Percentiles rank a stretch among this genome's conserved stretches.
These are phyloP conservation scores for Onthophagus taurus DNA, from an alignment of 1,140 invertebrate species.

Conservation along the genomic window DNA sequence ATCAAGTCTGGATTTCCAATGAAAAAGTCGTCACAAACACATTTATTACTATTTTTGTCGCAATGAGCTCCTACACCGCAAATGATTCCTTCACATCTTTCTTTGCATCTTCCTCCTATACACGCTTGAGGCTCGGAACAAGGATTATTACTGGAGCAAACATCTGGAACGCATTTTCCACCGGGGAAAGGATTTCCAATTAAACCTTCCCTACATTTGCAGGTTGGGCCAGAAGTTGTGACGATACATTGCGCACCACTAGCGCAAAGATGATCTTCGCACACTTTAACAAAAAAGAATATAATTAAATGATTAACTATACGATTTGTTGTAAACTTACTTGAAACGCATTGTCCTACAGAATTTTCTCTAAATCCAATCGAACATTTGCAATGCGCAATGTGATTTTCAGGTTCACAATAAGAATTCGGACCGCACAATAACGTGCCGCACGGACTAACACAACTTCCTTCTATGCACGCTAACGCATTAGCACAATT, in stretches of 20 bases:
- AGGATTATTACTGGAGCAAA: conserved; percentile 65
- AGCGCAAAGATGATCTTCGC: conserved; percentile 70
- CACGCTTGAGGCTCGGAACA: conserved; percentile 73
- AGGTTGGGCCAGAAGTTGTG: conserved; percentile 75
- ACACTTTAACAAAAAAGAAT: conserved; percentile 45
- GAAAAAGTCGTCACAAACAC: conserved; percentile 77
- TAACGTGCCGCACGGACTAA: conserved; percentile 69
- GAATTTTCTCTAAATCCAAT: conserved; percentile 68
- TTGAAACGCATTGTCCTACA: conserved; percentile 69
- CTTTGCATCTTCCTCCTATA: conserved; percentile 72
- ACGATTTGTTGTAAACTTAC: conserved; percentile 39
- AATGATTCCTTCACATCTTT: conserved; percentile 71
- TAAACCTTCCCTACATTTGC: conserved; percentile 75
- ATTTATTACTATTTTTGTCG: conserved; percentile 68
- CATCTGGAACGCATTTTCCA: conserved; percentile 66
- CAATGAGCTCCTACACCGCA: conserved; percentile 78
- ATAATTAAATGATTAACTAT: conserved; percentile 7
- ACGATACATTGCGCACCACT: conserved; percentile 78
- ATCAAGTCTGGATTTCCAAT: conserved; percentile 80
- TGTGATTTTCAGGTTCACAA: conserved; percentile 81
- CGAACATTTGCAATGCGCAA: conserved; percentile 77
- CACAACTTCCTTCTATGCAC: conserved; percentile 65
- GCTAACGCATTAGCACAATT: conserved; percentile 72
- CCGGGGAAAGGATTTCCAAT: conserved; percentile 86
- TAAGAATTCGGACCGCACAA: conserved; percentile 75